Percentiles rank a stretch among this genome's conserved stretches.
Evolutionary conservation across 2,797 vertebrate species (phyloP).

Genomic region (Halcyon badia): DNA sequence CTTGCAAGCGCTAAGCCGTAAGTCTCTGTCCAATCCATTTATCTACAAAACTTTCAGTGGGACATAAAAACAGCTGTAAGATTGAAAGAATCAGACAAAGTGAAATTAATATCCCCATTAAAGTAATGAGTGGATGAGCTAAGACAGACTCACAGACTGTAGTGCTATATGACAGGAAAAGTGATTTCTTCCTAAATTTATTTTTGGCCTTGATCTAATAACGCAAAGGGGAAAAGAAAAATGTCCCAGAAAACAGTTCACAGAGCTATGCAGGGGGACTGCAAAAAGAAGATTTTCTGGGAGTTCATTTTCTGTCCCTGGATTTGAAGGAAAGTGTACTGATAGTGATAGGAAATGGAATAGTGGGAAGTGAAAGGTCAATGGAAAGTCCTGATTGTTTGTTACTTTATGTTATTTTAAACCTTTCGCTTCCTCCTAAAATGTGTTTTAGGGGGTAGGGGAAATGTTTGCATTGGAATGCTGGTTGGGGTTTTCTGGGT

Average conservation of each 20-base stretch:
- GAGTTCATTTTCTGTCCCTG: constrained; percentile 37
- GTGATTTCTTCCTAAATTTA: not conserved
- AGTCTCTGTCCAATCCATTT: not conserved
- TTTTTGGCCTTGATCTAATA: constrained; percentile 26
- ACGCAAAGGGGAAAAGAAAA: not conserved
- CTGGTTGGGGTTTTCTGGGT: not conserved
- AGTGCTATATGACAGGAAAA: not conserved
- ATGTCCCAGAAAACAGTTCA: not conserved
- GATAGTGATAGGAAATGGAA: constrained; percentile 71
- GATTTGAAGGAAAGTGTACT: constrained; percentile 26
- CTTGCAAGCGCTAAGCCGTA: not conserved
- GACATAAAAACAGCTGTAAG: not conserved
- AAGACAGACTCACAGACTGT: not conserved
- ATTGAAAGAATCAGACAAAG: not conserved
- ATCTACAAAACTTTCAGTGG: not conserved
- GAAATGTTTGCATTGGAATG: not conserved
- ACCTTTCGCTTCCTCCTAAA: constrained; percentile 40
- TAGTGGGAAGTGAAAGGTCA: constrained; percentile 63
- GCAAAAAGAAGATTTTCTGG: not conserved
- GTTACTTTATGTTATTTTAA: constrained; percentile 49
- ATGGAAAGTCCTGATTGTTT: constrained; percentile 64
- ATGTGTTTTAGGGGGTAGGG: not conserved
- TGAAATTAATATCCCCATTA: not conserved
- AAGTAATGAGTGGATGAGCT: not conserved
- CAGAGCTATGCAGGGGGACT: not conserved